phyloP scores from a whole-genome alignment of 2,888 invertebrate genomes.

The Ophonus ardosiacus region DNA sequence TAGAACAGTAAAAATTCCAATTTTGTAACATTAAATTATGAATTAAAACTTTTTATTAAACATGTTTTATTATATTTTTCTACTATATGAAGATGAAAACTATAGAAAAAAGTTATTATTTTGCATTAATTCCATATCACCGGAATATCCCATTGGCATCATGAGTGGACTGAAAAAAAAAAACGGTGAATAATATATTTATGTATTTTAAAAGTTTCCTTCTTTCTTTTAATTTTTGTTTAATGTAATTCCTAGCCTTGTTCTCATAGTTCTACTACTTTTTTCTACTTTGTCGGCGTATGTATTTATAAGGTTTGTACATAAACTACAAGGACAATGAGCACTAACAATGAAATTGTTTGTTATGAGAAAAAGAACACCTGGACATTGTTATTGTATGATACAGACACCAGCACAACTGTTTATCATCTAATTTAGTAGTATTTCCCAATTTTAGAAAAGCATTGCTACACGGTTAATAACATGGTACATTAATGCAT shows the following conservation, averaged over 20 bases:
- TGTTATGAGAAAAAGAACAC: constrained; percentile 37
- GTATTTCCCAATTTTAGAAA: background rate
- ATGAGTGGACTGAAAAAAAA: too few relatives aligned
- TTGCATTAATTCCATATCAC: too few relatives aligned
- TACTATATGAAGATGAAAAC: too few relatives aligned
- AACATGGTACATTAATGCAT: background rate
- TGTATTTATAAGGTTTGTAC: background rate
- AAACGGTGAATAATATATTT: too few relatives aligned
- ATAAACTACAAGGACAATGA: constrained; percentile 39
- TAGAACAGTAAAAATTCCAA: too few relatives aligned
- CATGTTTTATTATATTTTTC: too few relatives aligned
- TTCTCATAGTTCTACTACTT: background rate
- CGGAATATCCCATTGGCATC: too few relatives aligned
- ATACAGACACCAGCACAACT: background rate
- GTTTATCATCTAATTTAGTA: background rate
- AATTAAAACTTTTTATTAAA: too few relatives aligned
- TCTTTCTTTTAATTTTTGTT: background rate
- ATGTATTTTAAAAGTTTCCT: too few relatives aligned
- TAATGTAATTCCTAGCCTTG: background rate
- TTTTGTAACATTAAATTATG: too few relatives aligned
- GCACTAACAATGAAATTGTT: constrained; percentile 33
- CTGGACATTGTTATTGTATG: constrained; percentile 26
- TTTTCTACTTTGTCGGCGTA: background rate
- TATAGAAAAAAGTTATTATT: too few relatives aligned
- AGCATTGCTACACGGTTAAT: background rate